Evolutionary conservation across 2,888 invertebrate genomes (phyloP), one percentile per base, ranked within the genome.

Genomic region (Vannuccia rotundouncinata): DNA sequence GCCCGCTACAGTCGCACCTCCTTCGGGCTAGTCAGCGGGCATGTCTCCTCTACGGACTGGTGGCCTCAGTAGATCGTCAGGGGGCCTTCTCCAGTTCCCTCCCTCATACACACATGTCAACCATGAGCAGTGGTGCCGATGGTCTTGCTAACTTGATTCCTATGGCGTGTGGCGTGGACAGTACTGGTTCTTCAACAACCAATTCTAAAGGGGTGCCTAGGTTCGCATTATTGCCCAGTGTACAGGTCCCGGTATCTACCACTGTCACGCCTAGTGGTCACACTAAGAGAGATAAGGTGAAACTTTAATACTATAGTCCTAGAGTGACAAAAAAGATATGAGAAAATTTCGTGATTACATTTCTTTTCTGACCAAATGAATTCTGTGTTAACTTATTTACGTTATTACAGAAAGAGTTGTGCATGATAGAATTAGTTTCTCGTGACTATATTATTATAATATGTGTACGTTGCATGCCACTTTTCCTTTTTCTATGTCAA

Each of bases 51-150:
- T 75, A 75, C 75, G 75, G 75, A 22, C 75, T 75, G 28, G 25
- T 75, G 75, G 75, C 75, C 2, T 2, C 1, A 28, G 30, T 75
- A 22, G 75, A 75, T 27, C 0, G 75, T 22, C 75, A 29, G 2
- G 75, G 75, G 0, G 75, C 75, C 13, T 75, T 75, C 75, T 28
- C 75, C 75, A 30, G 25, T 28, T 22, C 29, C 75, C 75, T 45
- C 45, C 45, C 45, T 17, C 45, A 5, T 45, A 13, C 45, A 5
- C 45, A 45, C 5, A 5, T 17, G 45, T 5, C 10, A 17, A 13
- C 10, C 10, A 45, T 5, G 10, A 13, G 10, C 45, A 45, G 10
- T 17, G 45, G 45, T 5, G 17, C 17, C 45, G 45, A 45, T 17
- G 5, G 10, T 45, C 45, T 13, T 13, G 45, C 45, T 17, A 45